Conservation (phyloP, 2,113 vertebrate species). For the Odocoileus virginianus region DNA sequence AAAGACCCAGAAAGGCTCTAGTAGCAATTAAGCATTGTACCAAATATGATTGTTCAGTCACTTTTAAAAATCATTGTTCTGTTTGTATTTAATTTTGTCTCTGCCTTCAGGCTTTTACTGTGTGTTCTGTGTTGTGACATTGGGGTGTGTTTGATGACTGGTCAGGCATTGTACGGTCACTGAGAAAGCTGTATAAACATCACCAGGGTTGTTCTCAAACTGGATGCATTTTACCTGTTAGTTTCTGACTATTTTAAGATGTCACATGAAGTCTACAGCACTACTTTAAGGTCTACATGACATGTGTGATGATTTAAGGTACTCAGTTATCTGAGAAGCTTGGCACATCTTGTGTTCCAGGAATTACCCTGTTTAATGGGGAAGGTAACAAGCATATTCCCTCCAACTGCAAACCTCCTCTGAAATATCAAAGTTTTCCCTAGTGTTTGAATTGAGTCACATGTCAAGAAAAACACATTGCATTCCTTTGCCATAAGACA, state of each 20-base stretch:
- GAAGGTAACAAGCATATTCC: neutral
- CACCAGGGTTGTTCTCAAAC: neutral
- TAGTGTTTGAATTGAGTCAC: conserved; percentile 39
- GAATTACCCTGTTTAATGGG: neutral
- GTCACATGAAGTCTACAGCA: neutral
- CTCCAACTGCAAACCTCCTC: neutral
- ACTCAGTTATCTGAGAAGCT: conserved; percentile 4
- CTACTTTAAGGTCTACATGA: neutral
- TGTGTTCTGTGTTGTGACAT: neutral
- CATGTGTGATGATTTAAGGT: neutral
- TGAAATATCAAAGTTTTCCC: conserved; percentile 45
- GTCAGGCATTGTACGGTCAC: neutral
- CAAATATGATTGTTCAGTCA: neutral
- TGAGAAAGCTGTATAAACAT: neutral
- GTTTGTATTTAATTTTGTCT: neutral
- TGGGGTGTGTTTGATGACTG: neutral
- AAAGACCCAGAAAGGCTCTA: neutral
- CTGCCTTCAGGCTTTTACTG: neutral
- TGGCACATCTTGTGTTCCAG: neutral
- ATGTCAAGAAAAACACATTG: conserved; percentile 53
- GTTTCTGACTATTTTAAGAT: neutral
- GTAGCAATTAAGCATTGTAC: neutral
- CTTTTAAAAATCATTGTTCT: neutral
- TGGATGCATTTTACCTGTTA: neutral
- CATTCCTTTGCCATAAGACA: conserved; percentile 65